Conservation (phyloP, 2,113 vertebrate genomes). For the Eulemur macaco region DNA sequence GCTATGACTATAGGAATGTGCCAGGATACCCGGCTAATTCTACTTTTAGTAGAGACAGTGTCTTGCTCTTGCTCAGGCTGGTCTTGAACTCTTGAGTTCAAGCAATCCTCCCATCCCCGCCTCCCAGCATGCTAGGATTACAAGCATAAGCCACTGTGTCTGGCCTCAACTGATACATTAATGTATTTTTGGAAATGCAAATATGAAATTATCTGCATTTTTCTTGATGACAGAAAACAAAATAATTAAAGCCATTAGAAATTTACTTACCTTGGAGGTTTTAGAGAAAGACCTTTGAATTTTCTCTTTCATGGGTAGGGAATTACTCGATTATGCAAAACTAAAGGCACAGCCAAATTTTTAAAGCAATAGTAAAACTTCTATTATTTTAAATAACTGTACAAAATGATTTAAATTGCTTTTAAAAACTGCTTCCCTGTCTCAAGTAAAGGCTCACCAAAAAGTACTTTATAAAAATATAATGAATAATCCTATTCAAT, state of each 20-base stretch:
- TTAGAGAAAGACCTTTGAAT: slow-evolving; percentile 9
- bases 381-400: background rate
- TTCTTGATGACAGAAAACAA: slow-evolving; percentile 18
- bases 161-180: background rate
- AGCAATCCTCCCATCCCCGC: too few relatives aligned
- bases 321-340: background rate
- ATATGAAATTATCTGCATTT: slow-evolving; percentile 10
- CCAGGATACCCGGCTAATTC: too few relatives aligned
- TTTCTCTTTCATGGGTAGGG: background rate
- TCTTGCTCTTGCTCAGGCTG: too few relatives aligned
- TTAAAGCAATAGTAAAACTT: slow-evolving; percentile 17
- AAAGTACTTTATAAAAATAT: slow-evolving; percentile 29
- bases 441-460: background rate
- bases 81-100: too few relatives aligned
- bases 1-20: too few relatives aligned
- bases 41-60: too few relatives aligned
- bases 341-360: slow-evolving; percentile 3
- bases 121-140: too few relatives aligned
- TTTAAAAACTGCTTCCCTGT: background rate
- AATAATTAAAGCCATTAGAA: slow-evolving; percentile 15
- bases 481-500: slow-evolving; percentile 8
- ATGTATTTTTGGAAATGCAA: slow-evolving; percentile 8
- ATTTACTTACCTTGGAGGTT: background rate
- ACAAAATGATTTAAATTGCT: background rate
- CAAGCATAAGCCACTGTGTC: too few relatives aligned